A percentile compares a stretch with the other conserved stretches of the same genome.
Conservation (phyloP, 2,113 vertebrate genomes). For the Jacana jacana region DNA sequence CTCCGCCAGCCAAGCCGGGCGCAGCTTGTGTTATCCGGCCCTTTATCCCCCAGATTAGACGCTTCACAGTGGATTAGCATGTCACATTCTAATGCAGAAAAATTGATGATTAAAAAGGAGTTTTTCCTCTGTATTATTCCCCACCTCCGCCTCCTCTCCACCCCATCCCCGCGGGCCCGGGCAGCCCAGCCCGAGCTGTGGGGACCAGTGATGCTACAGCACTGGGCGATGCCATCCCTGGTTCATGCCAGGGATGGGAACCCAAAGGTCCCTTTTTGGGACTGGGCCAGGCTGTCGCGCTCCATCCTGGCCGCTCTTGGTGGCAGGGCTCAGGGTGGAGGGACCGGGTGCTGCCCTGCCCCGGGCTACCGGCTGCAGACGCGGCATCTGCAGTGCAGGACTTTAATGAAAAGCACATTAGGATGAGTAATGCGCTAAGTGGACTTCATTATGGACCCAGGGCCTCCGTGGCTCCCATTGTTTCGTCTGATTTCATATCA, state of each 20-base stretch:
- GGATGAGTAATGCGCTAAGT: constrained; percentile 57
- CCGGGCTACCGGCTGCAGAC: neutral
- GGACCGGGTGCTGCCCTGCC: neutral
- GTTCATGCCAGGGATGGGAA: neutral
- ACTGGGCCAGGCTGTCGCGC: accelerated
- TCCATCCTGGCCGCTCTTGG: accelerated
- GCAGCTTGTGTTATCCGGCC: constrained; percentile 57
- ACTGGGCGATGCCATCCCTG: neutral
- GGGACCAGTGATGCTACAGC: accelerated
- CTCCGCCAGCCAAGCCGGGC: constrained; percentile 16
- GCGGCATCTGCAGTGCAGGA: neutral
- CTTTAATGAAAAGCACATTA: constrained; percentile 56
- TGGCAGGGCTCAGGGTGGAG: accelerated
- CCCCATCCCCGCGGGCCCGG: neutral
- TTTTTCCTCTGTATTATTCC: constrained; percentile 29
- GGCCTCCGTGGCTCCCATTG: constrained; percentile 38
- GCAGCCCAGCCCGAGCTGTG: neutral
- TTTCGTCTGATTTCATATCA: constrained; percentile 61
- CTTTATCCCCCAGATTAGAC: constrained; percentile 70
- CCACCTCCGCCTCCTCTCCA: constrained; percentile 27
- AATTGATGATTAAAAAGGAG: constrained; percentile 50
- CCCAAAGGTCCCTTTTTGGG: neutral
- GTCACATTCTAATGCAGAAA: constrained; percentile 65
- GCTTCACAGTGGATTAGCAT: constrained; percentile 67
- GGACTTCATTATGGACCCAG: constrained; percentile 56